Base-by-base conservation (phyloP, 2,113 vertebrate species). In the Gobius niger region DNA sequence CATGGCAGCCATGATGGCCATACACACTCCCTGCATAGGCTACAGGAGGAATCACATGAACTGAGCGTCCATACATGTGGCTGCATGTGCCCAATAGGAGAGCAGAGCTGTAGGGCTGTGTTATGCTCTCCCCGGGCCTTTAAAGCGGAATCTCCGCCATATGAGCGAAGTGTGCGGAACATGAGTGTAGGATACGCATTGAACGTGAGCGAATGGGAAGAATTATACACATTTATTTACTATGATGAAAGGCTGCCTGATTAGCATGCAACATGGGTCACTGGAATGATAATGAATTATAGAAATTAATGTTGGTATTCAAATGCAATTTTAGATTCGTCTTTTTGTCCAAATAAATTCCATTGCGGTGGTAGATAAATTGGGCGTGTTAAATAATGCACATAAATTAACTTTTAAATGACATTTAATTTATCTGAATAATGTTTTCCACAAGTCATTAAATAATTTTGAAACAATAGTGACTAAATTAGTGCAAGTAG, bases 1-100 rank as follows among this genome's bases (percentile, higher is more conserved):
- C 84, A 85, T 89, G 89, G 89, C 89, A 83, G 89, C 86, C 89
- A 85, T 74, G 82, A 79, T 86, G 88, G 82, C 68, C 86, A 57
- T 67, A 78, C 63, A 60, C 47, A 19, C 76, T 11, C 67, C 19
- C 78, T 81, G 83, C 82, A 61, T 70, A 60, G 68, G 75, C 78
- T 56, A 76, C 65, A 81, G 76, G 85, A 73, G 81, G 83, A 82
- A 70, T 76, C 71, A 82, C 64, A 76, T 59, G 47, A 72, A 52
- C 70, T 51, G 69, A 46, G 73, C 64, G 72, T 78, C 75, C 75
- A 82, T 77, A 76, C 81, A 61, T 83, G 84, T 82, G 82, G 49
- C 70, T 60, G 73, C 49, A 54, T 72, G 67, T 54, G 73, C 70
- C 74, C 78, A 70, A 44, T 64, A 73, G 63, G 65, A 42, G 68